phyloP scores from a whole-genome alignment of 92 coral and sea anemone genomes.

The Siderastrea radians region DNA sequence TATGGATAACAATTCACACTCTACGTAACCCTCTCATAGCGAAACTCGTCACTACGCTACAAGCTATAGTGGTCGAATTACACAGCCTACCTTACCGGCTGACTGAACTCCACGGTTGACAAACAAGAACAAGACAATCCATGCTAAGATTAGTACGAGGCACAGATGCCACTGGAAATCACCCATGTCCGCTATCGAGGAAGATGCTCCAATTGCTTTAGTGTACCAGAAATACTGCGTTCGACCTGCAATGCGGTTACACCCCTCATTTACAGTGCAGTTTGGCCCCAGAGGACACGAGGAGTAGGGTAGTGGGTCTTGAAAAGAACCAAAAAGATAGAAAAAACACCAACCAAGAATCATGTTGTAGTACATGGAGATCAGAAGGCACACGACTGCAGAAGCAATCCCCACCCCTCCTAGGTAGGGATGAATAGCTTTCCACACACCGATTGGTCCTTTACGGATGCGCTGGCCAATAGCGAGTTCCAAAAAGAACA shows the following conservation, averaged over 20 bases:
- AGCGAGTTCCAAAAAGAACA: slow-evolving; percentile 95
- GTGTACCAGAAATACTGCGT: slow-evolving; percentile 86
- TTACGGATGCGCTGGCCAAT: slow-evolving; percentile 94
- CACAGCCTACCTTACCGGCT: slow-evolving; percentile 80
- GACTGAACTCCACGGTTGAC: slow-evolving; percentile 91
- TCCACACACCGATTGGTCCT: slow-evolving; percentile 95
- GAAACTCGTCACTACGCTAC: not conserved
- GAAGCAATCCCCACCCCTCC: slow-evolving; percentile 95
- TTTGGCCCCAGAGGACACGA: slow-evolving; percentile 70
- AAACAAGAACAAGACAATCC: slow-evolving; percentile 81
- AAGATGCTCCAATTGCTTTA: slow-evolving; percentile 41
- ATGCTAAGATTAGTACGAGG: slow-evolving; percentile 73
- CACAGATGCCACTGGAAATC: slow-evolving; percentile 89
- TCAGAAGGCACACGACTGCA: slow-evolving; percentile 79
- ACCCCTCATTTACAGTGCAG: slow-evolving; percentile 51
- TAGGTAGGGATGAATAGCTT: slow-evolving; percentile 89
- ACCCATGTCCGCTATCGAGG: slow-evolving; percentile 79
- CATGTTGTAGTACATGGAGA: slow-evolving; percentile 89
- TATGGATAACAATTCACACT: too few species aligned
- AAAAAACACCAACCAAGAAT: slow-evolving; percentile 95
- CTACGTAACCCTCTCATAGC: not conserved
- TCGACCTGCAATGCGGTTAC: slow-evolving; percentile 58
- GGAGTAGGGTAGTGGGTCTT: slow-evolving; percentile 86
- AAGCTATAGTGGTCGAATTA: not conserved
- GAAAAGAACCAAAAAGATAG: slow-evolving; percentile 94